Percentiles rank a stretch among this genome's conserved stretches.
Conservation (phyloP, 1,140 invertebrate species). For the Cherax quadricarinatus region DNA sequence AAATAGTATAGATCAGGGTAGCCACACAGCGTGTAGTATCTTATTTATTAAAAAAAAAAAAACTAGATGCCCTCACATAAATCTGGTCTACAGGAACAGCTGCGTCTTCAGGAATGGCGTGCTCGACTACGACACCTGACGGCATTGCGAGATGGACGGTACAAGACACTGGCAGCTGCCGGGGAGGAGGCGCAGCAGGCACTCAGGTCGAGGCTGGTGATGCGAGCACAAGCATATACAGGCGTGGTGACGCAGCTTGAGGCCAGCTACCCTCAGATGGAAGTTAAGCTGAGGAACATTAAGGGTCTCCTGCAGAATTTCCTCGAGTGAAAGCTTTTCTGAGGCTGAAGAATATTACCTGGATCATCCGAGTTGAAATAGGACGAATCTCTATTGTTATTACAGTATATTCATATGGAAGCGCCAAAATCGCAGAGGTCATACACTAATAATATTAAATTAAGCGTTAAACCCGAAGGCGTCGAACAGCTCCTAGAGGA, state of each 20-base stretch:
- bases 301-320: constrained; percentile 57
- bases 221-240: constrained; percentile 41
- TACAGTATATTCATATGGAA: no score
- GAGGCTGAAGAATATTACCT: no score
- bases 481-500: no score
- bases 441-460: no score
- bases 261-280: constrained; percentile 52
- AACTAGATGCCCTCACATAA: background rate
- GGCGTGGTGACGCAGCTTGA: constrained; percentile 51
- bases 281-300: constrained; percentile 52
- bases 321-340: constrained; percentile 22
- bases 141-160: constrained; percentile 46
- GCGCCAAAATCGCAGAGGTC: no score
- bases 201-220: constrained; percentile 30
- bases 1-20: no score
- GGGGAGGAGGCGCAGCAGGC: constrained; percentile 54
- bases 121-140: constrained; percentile 55
- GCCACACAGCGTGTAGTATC: no score
- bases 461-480: no score
- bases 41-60: no score
- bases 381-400: no score
- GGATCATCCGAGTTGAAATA: no score
- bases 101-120: constrained; percentile 49
- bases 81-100: constrained; percentile 43
- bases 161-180: constrained; percentile 52